Evolutionary conservation across 2,888 invertebrate genomes (phyloP), one percentile per base, ranked within the genome.

Genomic region (Cerceris ruficornis): DNA sequence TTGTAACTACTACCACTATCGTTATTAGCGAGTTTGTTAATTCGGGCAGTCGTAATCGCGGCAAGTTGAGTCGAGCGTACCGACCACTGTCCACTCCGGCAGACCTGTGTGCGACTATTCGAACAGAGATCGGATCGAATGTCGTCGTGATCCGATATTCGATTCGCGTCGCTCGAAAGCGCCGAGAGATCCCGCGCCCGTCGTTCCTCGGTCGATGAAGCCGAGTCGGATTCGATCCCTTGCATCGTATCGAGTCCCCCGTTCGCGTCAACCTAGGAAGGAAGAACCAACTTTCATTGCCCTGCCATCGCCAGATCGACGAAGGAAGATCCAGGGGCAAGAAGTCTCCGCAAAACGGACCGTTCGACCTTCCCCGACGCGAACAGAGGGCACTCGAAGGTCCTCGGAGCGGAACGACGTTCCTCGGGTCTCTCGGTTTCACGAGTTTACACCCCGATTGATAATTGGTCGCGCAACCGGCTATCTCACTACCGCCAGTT

Each of bases 401-500:
- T 78, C 64, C 58, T 78, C 77, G 59, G 52, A 55, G 59, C 55
- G 17, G 5, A 9, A 8, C 61, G 60, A 4, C 9, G 50, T n/a
- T n/a, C 13, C 13, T 42, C 39, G 7, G 43, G 8, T 54, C 39
- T 67, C 14, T 52, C 54, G 71, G 82, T 82, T 28, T 79, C 68
- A 71, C 52, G 69, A 82, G 72, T 80, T 76, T 57, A 77, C 73
- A 74, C 68, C 66, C 83, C 80, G 73, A 84, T 88, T 86, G 77
- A 86, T 84, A 87, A 85, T 87, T 83, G 76, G 83, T 90, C 88
- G 89, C 88, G 88, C 91, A 91, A 92, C 91, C 91, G 90, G 91
- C 92, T 90, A 88, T 91, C 86, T 87, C 88, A 90, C 85, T 89
- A 91, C 91, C 91, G 90, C 88, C 91, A 90, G 79, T 83, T 82